Percentiles rank a stretch among this genome's conserved stretches.
These are phyloP conservation scores for Petrocephalus schoutedeni DNA, from an alignment of 2,797 vertebrate species.

Conservation along the genomic window DNA sequence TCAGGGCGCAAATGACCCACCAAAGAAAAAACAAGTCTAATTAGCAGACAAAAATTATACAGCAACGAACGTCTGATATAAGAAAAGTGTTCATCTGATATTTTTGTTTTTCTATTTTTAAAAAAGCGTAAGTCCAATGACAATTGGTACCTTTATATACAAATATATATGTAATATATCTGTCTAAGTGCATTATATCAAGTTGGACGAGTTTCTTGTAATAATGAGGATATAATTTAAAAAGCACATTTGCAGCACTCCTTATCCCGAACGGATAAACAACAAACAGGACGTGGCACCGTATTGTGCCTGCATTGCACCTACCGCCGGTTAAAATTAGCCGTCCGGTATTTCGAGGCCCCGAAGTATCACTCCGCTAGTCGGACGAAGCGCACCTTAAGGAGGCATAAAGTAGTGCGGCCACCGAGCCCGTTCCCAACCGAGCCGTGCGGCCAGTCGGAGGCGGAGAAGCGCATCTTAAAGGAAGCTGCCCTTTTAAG, in stretches of 20 bases:
- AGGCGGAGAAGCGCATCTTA: background rate
- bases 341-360: background rate
- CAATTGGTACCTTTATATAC: background rate
- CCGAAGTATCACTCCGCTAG: conserved; percentile 20
- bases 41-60: background rate
- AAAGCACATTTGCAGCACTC: background rate
- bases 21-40: background rate
- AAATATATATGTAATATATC: background rate
- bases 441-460: background rate
- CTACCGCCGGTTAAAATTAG: conserved; percentile 11
- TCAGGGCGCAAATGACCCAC: background rate
- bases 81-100: background rate
- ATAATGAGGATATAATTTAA: background rate
- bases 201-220: background rate
- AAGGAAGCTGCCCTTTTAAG: background rate
- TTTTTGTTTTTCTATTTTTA: background rate
- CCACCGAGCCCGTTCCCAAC: background rate
- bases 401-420: conserved; percentile 9
- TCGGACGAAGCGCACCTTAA: background rate
- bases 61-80: background rate
- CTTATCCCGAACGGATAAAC: conserved; percentile 14
- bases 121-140: background rate
- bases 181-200: background rate
- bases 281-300: background rate
- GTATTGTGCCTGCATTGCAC: conserved; percentile 14